phyloP scores from a whole-genome alignment of 2,797 vertebrate species.

The Hippocampus kuda region DNA sequence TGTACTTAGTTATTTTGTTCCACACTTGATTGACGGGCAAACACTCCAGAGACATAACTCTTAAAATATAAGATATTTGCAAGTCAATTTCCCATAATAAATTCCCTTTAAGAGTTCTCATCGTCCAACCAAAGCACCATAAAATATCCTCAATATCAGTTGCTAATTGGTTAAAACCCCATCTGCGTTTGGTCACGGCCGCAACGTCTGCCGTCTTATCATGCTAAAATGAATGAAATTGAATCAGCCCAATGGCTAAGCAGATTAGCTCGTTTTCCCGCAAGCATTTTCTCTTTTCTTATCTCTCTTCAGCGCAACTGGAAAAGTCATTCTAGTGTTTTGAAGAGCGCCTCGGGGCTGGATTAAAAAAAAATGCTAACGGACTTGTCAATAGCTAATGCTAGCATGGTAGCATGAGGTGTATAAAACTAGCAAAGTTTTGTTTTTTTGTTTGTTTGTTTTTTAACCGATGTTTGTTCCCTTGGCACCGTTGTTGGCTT shows the following conservation, averaged over 20 bases:
- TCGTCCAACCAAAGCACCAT: background rate
- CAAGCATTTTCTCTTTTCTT: background rate
- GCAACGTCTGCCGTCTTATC: background rate
- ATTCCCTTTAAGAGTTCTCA: background rate
- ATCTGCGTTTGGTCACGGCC: background rate
- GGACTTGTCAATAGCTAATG: background rate
- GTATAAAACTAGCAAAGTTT: slow-evolving; percentile 28
- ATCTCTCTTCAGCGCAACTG: background rate
- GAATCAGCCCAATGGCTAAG: slow-evolving; percentile 3
- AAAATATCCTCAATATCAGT: background rate
- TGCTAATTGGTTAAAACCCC: background rate
- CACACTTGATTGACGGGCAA: too few species aligned
- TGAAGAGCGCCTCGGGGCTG: background rate
- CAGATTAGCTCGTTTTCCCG: background rate
- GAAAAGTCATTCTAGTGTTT: background rate
- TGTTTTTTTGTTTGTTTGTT: too few species aligned
- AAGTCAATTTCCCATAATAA: too few species aligned
- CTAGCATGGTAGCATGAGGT: slow-evolving; percentile 6
- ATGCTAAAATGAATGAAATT: background rate
- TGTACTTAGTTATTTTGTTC: too few species aligned
- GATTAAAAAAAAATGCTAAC: background rate
- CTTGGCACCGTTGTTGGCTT: slow-evolving; percentile 45
- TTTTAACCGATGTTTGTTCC: slow-evolving; percentile 34
- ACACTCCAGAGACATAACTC: too few species aligned
- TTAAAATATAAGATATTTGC: too few species aligned